Percentiles rank a stretch among this genome's conserved stretches.
phyloP scores from a whole-genome alignment of 2,113 vertebrate species.

The Brienomyrus longianalis region DNA sequence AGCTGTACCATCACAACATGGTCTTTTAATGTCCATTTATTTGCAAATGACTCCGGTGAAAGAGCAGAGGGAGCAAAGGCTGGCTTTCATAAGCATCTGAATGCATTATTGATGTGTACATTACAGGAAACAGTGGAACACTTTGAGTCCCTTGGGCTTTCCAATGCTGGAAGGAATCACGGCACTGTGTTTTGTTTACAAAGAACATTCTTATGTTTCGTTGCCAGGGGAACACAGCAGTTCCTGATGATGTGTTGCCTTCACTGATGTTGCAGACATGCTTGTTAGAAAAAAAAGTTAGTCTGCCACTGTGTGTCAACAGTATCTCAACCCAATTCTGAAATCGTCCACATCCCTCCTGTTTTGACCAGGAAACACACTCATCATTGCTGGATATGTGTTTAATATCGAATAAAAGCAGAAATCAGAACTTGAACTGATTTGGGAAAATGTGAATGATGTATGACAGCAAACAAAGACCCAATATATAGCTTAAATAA shows the following conservation, averaged over 20 bases:
- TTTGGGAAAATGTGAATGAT: neutral
- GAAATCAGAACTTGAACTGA: neutral
- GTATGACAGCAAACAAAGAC: neutral
- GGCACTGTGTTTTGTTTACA: conserved; percentile 17
- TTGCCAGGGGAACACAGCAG: neutral
- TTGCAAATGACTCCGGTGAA: conserved; percentile 26
- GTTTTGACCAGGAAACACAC: neutral
- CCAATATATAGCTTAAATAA: neutral
- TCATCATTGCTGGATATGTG: neutral
- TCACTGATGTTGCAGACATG: neutral
- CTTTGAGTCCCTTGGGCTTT: conserved; percentile 24
- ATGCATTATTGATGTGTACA: conserved; percentile 35
- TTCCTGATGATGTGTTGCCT: neutral
- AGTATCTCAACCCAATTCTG: neutral
- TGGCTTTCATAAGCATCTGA: conserved; percentile 27
- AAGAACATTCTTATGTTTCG: conserved; percentile 5
- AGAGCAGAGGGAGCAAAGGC: conserved; percentile 26
- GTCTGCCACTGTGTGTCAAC: conserved; percentile 1
- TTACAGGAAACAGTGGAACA: conserved; percentile 27
- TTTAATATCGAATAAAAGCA: neutral
- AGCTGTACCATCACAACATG: neutral
- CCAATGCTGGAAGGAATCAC: conserved; percentile 22
- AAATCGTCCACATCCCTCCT: neutral
- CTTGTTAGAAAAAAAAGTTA: conserved; percentile 1
- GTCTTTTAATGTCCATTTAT: conserved; percentile 25